phyloP scores from a whole-genome alignment of 2,113 vertebrate species.

The Pelecanus crispus region DNA sequence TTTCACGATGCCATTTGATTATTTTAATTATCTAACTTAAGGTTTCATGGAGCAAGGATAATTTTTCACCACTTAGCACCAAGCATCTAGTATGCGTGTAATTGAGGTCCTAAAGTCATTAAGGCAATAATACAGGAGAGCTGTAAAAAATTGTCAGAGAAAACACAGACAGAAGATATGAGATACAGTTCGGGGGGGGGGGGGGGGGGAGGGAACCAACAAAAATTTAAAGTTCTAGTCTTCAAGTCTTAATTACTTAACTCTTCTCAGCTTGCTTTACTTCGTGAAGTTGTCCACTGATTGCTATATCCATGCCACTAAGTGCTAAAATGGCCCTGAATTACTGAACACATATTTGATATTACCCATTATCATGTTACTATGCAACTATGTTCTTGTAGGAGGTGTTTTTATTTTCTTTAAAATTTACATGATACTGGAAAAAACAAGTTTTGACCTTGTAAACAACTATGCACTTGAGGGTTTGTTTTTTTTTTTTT shows the following conservation, averaged over 20 bases:
- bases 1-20: not conserved
- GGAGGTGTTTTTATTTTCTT: not conserved
- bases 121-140: not conserved
- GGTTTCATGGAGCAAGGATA: not conserved
- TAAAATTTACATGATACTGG: not conserved
- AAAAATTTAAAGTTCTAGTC: not conserved
- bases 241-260: not conserved
- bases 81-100: not conserved
- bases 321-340: not conserved
- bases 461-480: not conserved
- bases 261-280: not conserved
- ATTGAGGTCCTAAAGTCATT: conserved; percentile 3
- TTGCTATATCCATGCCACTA: not conserved
- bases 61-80: not conserved
- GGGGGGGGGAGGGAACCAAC: too few species aligned
- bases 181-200: not conserved
- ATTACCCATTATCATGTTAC: not conserved
- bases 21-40: not conserved
- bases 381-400: not conserved
- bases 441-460: not conserved
- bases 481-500: not conserved
- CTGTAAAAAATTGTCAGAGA: not conserved
- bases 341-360: not conserved
- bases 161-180: not conserved
- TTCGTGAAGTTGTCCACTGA: not conserved